Base-by-base conservation (phyloP, 1,140 invertebrate species). In the Aradophagus sp. region DNA sequence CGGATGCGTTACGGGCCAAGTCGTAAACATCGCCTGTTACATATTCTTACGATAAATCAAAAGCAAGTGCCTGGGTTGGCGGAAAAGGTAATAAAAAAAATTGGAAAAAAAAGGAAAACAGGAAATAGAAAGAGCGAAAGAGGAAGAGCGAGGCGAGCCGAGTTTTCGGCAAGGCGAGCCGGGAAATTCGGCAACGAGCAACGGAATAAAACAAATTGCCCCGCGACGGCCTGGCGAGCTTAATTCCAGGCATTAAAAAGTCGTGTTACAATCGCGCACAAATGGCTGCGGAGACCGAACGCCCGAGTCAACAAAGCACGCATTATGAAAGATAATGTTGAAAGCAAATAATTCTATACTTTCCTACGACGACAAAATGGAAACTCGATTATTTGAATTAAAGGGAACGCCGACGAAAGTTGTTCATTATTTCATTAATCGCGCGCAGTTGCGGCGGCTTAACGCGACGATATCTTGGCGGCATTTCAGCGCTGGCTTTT, bases 211-310 rank as follows among this genome's bases (percentile, higher is more conserved):
- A 19, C 32, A 2, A 29, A 39, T 53, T 20, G 16, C 14, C 12
- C 13, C 34, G 23, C 17, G 16, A 58, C 23, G 34, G 16, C 36
- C 26, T 17, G 10, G 34, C 47, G 14, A 34, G 23, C 15, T 48
- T 74, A 74, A 74, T 74, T 63, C 44, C 19, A 38, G 66, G 35
- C 41, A 63, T 74, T 70, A 67, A 67, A 44, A 38, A 41, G n/a
- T 47, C 31, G 35, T 53, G 63, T 70, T 66, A 70, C 58, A 67
- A 53, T 62, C 58, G 17, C 29, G 29, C 42, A 35, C 27, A 38
- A 11, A 29, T n/a, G n/a, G n/a, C 39, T 19, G 10, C 19, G 17
- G 48, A 70, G 56, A 56, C 32, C 26, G 42, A 48, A 26, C 45
- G 45, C 17, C 26, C 26, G 14, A 58, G 50, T 56, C 35, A 66